Evolutionary conservation across 2,797 vertebrate genomes (phyloP).

Genomic region (Myotis myotis): DNA sequence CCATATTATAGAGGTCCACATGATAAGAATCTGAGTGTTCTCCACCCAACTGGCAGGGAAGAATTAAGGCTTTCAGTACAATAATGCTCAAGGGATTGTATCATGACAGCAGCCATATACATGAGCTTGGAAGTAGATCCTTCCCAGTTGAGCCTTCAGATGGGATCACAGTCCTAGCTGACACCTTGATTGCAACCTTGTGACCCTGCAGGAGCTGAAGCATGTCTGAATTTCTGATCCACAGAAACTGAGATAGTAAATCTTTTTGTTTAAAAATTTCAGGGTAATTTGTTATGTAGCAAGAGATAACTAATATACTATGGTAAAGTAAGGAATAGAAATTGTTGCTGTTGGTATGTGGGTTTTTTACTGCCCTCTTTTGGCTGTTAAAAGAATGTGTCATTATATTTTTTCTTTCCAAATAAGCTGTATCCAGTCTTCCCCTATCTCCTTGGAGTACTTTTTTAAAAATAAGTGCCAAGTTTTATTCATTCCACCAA

Average conservation of each 20-base stretch:
- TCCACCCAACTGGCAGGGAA: not conserved
- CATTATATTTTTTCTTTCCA: not conserved
- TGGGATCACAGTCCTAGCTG: not conserved
- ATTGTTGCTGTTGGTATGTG: not conserved
- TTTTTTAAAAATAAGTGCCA: not conserved
- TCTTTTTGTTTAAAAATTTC: not conserved
- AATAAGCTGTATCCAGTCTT: not conserved
- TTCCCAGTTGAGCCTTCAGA: not conserved
- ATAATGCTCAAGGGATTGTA: not conserved
- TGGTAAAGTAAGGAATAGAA: not conserved
- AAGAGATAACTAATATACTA: not conserved
- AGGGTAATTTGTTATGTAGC: not conserved
- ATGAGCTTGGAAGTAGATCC: not conserved
- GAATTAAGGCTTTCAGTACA: not conserved
- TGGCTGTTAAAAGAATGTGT: not conserved
- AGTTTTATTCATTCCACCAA: conserved; percentile 8
- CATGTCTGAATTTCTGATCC: not conserved
- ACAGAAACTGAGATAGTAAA: not conserved
- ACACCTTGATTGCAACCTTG: not conserved
- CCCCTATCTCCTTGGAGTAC: not conserved
- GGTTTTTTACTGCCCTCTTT: not conserved
- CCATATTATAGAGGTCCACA: not conserved
- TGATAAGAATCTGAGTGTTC: not conserved
- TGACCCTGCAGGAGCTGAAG: not conserved
- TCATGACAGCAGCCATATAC: not conserved